Evolutionary conservation across 1,140 invertebrate species (phyloP), one percentile per base, ranked within the genome.

Genomic region (Latrodectus geometricus): DNA sequence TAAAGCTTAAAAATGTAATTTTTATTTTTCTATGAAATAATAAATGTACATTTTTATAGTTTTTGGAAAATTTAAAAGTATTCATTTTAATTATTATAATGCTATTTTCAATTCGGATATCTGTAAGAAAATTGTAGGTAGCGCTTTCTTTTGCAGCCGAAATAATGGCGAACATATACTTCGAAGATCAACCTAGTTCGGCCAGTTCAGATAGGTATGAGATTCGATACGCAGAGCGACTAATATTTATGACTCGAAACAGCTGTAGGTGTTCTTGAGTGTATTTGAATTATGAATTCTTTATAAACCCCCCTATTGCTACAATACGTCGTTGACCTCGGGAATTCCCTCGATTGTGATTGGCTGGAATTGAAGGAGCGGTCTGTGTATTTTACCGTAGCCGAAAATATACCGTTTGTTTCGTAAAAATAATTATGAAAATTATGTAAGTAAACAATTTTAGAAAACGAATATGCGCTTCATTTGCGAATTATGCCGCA

Each of bases 121-220:
- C 35, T 49, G 35, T 35, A 35, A 35, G 35, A 61, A 61, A 61
- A 61, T 61, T 61, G 54, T 61, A 84, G 72, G 82, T 68, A 75
- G 56, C 73, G 65, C 73, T 84, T 69, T 76, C 56, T 76, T 66
- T 50, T 11, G 11, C 0, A 17, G 21, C 21, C 5, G 12, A 20
- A 12, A 20, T 15, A 61, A 84, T 84, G 82, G 82, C 82, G 82
- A 84, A 76, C 61, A 21, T 76, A 68, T 68, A 76, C 50, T 75
- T 84, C 49, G 35, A 15, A 7, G 82, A 84, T 84, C 82, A 70
- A 75, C 82, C 82, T 54, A 84, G 82, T 74, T 84, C 82, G 20
- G 82, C 82, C 8, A 84, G 82, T 76, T 84, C 82, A 23, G 82
- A 84, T 54, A 76, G 82, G 82, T 84, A 84, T 23, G 65, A 17